These are phyloP conservation scores for Hemicentrotus pulcherrimus DNA, from an alignment of 35 echinoderm and acorn worm species.

Conservation along the genomic window DNA sequence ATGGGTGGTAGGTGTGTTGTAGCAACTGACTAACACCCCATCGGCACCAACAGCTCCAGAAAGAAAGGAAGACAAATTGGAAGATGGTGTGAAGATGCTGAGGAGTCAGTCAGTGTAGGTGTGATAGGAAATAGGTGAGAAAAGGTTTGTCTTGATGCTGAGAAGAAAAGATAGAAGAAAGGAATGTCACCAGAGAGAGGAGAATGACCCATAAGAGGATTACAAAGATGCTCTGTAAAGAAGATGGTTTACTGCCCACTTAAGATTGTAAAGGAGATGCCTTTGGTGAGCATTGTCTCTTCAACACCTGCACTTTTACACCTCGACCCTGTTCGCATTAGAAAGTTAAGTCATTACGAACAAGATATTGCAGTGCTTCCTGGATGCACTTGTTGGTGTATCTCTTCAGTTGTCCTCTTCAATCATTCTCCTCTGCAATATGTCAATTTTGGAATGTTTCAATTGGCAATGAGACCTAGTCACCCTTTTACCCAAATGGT, in stretches of 20 bases:
- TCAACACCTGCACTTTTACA: neutral
- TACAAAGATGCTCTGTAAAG: neutral
- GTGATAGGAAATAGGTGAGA: neutral
- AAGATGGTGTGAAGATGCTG: neutral
- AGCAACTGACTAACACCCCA: neutral
- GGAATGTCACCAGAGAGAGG: neutral
- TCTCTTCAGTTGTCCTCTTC: neutral
- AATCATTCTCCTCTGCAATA: too few species aligned
- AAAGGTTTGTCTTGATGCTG: neutral
- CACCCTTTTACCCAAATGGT: too few species aligned
- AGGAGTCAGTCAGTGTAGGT: neutral
- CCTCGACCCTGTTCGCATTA: neutral
- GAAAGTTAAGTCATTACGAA: neutral
- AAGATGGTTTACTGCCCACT: neutral
- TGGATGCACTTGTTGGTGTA: neutral
- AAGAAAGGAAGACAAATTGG: neutral
- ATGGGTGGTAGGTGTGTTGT: neutral
- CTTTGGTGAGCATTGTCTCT: neutral
- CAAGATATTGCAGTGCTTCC: neutral
- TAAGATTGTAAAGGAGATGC: neutral
- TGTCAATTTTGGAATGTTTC: too few species aligned
- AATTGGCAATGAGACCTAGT: too few species aligned
- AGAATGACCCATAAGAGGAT: conserved; percentile 1
- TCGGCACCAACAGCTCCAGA: neutral
- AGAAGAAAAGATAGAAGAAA: neutral